phyloP scores from a whole-genome alignment of 1,140 invertebrate species.

The honey bee (Apis mellifera) region DNA sequence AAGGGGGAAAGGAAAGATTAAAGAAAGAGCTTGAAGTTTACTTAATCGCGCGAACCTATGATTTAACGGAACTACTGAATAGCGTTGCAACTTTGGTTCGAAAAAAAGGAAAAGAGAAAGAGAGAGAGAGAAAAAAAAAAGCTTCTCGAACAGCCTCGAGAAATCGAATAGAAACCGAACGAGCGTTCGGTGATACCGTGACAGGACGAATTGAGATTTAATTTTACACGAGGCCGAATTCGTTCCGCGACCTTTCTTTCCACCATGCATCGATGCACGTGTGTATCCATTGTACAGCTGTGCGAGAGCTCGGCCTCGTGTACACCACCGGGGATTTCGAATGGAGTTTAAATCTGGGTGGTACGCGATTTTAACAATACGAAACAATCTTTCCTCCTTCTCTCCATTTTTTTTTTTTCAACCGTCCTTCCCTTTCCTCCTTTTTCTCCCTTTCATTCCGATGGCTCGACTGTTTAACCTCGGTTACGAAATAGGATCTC shows the following conservation, averaged over 20 bases:
- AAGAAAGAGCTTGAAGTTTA: conserved; percentile 2
- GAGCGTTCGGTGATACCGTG: background rate
- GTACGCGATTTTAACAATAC: conserved; percentile 31
- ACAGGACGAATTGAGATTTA: conserved; percentile 43
- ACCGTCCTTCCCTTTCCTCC: background rate
- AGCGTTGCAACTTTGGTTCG: conserved; percentile 13
- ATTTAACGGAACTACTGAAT: conserved; percentile 26
- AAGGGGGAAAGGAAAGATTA: background rate
- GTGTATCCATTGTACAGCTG: background rate
- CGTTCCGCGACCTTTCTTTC: conserved; percentile 32
- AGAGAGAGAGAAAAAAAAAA: too few relatives aligned
- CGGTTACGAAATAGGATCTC: background rate
- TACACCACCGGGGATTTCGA: conserved; percentile 4
- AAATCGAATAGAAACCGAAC: conserved; percentile 8
- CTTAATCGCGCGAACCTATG: background rate
- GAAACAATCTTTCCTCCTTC: background rate
- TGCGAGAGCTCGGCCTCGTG: conserved; percentile 1
- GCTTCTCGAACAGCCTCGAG: background rate
- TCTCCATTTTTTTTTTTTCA: background rate
- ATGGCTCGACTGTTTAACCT: conserved; percentile 2
- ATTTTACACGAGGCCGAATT: conserved; percentile 47
- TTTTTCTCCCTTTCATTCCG: background rate
- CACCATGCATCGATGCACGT: background rate
- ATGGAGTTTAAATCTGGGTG: conserved; percentile 34
- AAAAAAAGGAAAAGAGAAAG: background rate